A percentile compares a stretch with the other conserved stretches of the same genome.
phyloP scores from a whole-genome alignment of 1,140 invertebrate species.

The Proctacanthus coquilletti region DNA sequence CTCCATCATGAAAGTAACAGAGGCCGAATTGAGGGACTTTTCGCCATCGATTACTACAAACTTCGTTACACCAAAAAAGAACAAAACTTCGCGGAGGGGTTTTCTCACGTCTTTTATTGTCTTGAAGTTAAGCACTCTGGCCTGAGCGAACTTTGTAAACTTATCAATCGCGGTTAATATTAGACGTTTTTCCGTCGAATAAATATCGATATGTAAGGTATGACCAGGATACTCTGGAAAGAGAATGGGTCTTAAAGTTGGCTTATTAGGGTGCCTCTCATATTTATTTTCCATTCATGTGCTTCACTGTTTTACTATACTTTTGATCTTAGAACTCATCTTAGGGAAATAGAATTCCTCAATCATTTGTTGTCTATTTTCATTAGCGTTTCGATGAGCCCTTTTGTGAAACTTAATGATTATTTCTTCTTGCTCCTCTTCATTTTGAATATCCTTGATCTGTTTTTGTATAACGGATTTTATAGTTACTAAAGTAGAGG shows the following conservation, averaged over 20 bases:
- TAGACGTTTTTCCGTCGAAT: constrained; percentile 5
- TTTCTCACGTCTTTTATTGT: too few species aligned
- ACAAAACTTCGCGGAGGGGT: too few species aligned
- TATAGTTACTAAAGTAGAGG: background rate
- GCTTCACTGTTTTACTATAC: constrained; percentile 1
- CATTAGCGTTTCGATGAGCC: constrained; percentile 5
- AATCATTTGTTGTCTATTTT: constrained; percentile 6
- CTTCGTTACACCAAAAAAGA: background rate
- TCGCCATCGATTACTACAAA: background rate
- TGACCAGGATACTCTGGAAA: constrained; percentile 6
- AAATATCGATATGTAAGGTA: constrained; percentile 8
- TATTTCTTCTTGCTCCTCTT: constrained; percentile 4
- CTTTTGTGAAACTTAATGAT: constrained; percentile 4
- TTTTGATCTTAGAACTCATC: constrained; percentile 4
- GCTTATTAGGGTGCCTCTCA: constrained; percentile 6
- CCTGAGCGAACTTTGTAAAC: constrained; percentile 6
- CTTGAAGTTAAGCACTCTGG: background rate
- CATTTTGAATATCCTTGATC: constrained; percentile 1
- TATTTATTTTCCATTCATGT: constrained; percentile 8
- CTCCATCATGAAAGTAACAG: background rate
- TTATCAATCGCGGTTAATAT: constrained; percentile 7
- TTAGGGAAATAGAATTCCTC: constrained; percentile 7
- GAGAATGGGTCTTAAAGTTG: constrained; percentile 2
- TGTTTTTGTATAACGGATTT: constrained; percentile 1
- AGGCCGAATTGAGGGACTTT: background rate